A percentile compares a stretch with the other conserved stretches of the same genome.
These are phyloP conservation scores for Eristalinus sepulchralis DNA, from an alignment of 2,888 invertebrate species.

Conservation along the genomic window DNA sequence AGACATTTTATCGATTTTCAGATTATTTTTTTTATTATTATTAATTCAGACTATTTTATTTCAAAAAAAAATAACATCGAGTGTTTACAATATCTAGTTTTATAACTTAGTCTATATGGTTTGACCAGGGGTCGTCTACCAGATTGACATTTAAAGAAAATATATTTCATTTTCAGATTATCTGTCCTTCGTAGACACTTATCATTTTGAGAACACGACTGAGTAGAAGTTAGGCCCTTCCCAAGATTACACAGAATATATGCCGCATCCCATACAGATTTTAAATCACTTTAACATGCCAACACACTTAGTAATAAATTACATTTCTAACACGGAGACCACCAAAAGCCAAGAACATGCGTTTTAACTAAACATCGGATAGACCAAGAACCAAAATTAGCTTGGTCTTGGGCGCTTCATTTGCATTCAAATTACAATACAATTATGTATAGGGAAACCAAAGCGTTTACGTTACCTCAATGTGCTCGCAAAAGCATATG, in stretches of 20 bases:
- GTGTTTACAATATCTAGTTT: too few species aligned
- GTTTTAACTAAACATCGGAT: constrained; percentile 39
- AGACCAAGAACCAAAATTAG: constrained; percentile 14
- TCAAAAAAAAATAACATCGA: too few species aligned
- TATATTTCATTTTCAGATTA: neutral
- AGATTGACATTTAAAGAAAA: too few species aligned
- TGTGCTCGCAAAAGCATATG: constrained; percentile 80
- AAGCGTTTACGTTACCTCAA: constrained; percentile 78
- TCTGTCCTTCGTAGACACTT: neutral
- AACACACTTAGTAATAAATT: constrained; percentile 47
- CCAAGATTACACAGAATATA: neutral
- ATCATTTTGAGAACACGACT: neutral
- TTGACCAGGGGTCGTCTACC: too few species aligned
- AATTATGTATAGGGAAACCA: constrained; percentile 21
- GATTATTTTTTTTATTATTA: too few species aligned
- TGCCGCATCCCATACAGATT: constrained; percentile 2
- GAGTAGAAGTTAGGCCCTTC: neutral
- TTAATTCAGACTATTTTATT: too few species aligned
- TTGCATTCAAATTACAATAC: constrained; percentile 7
- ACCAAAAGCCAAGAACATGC: constrained; percentile 68
- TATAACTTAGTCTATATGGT: too few species aligned
- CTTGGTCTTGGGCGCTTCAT: neutral
- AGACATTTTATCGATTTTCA: neutral
- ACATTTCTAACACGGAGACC: constrained; percentile 36
- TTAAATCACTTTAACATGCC: constrained; percentile 54